phyloP scores from a whole-genome alignment of 2,888 invertebrate species.

The Lucinisca nassula region DNA sequence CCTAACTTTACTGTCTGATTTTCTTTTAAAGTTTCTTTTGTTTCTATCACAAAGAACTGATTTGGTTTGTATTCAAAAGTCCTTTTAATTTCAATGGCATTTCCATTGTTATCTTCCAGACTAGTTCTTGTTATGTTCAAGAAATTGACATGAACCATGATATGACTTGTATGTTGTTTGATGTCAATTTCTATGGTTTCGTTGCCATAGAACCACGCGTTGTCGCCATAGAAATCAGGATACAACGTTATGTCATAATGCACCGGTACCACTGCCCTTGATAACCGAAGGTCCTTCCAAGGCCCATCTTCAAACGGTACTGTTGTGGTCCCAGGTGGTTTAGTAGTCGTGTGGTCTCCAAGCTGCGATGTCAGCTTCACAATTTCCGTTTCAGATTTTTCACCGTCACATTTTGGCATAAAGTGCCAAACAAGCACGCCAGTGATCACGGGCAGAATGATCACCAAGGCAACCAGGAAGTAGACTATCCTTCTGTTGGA shows the following conservation, averaged over 20 bases:
- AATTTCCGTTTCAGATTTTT: background rate
- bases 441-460: constrained; percentile 72
- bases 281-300: constrained; percentile 89
- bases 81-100: constrained; percentile 70
- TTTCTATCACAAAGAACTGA: constrained; percentile 88
- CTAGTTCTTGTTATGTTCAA: constrained; percentile 89
- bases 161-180: constrained; percentile 80
- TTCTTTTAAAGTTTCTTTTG: constrained; percentile 70
- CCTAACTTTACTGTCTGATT: constrained; percentile 87
- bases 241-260: constrained; percentile 92
- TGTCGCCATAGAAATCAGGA: constrained; percentile 90
- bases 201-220: constrained; percentile 79
- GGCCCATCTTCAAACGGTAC: constrained; percentile 66
- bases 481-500: constrained; percentile 65
- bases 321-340: constrained; percentile 44
- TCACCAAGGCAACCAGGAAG: constrained; percentile 65
- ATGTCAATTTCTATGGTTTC: constrained; percentile 85
- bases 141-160: constrained; percentile 91
- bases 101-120: constrained; percentile 70
- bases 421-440: constrained; percentile 77
- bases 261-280: constrained; percentile 90
- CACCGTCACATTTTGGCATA: constrained; percentile 44
- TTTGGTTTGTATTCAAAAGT: constrained; percentile 86
- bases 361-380: background rate
- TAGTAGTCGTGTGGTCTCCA: background rate